A percentile compares a stretch with the other conserved stretches of the same genome.
Conservation (phyloP, 2,113 vertebrate genomes). For the Xenopus laevis region DNA sequence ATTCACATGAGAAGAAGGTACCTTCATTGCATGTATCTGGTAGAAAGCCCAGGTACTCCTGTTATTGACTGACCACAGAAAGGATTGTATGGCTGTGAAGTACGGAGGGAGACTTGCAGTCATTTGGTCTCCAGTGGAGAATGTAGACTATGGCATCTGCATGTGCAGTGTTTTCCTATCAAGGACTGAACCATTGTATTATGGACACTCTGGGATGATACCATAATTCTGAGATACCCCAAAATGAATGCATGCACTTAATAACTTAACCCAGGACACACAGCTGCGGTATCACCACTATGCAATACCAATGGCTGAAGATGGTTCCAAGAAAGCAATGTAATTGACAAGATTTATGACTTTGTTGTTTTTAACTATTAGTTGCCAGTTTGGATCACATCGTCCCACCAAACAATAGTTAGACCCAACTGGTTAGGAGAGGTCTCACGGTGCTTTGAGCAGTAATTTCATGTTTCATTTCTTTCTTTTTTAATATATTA, state of each 20-base stretch:
- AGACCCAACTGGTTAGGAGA: background rate
- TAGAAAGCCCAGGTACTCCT: constrained; percentile 56
- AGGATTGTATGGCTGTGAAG: constrained; percentile 43
- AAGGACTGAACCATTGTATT: background rate
- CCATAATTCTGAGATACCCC: constrained; percentile 44
- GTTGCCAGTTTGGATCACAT: background rate
- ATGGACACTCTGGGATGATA: constrained; percentile 43
- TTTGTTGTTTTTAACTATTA: constrained; percentile 3
- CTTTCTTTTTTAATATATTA: background rate
- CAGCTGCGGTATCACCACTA: constrained; percentile 62
- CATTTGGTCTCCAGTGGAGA: constrained; percentile 35
- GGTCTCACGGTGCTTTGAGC: constrained; percentile 59
- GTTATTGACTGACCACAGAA: constrained; percentile 51
- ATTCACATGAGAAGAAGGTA: constrained; percentile 53
- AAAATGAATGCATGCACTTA: constrained; percentile 48
- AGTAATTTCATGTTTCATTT: constrained; percentile 17
- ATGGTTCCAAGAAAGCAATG: constrained; percentile 42
- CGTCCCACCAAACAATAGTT: background rate
- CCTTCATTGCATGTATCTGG: constrained; percentile 69
- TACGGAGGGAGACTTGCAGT: constrained; percentile 28
- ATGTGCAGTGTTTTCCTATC: constrained; percentile 24
- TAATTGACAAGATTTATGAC: constrained; percentile 20
- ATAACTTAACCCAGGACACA: constrained; percentile 49
- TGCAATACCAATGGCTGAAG: constrained; percentile 65
- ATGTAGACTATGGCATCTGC: background rate